phyloP scores from a whole-genome alignment of 2,113 vertebrate genomes.

The Apaloderma vittatum region DNA sequence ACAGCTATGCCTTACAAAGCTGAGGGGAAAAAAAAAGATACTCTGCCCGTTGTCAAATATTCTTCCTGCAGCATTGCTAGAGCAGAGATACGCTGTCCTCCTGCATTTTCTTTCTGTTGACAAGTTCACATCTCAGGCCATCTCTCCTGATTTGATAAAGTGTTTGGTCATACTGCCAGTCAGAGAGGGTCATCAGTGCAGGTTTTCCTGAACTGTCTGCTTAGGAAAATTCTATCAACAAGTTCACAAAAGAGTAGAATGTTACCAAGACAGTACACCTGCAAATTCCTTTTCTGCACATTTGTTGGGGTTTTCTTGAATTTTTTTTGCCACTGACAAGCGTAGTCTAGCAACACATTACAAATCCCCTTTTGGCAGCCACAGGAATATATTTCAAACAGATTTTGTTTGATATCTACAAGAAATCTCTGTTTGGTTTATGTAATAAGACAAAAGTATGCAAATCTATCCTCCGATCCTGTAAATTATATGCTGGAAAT shows the following conservation, averaged over 20 bases:
- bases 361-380: slow-evolving; percentile 8
- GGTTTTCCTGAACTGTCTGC: slow-evolving; percentile 15
- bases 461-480: slow-evolving; percentile 28
- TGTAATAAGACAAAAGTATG: slow-evolving; percentile 59
- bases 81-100: slow-evolving; percentile 62
- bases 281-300: background rate
- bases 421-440: slow-evolving; percentile 53
- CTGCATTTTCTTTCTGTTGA: slow-evolving; percentile 76
- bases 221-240: slow-evolving; percentile 26
- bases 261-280: background rate
- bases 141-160: slow-evolving; percentile 82
- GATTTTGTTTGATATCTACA: slow-evolving; percentile 61
- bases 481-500: slow-evolving; percentile 40
- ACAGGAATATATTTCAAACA: slow-evolving; percentile 6
- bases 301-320: background rate
- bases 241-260: background rate
- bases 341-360: background rate
- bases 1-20: slow-evolving; percentile 77
- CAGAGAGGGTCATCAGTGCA: slow-evolving; percentile 80
- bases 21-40: slow-evolving; percentile 59
- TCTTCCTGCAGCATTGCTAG: slow-evolving; percentile 44
- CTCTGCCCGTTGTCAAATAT: slow-evolving; percentile 82
- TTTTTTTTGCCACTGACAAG: slow-evolving; percentile 24
- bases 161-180: slow-evolving; percentile 84
- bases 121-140: slow-evolving; percentile 76